Base-by-base conservation (phyloP, 2,888 invertebrate species). In the Andrena haemorrhoa region DNA sequence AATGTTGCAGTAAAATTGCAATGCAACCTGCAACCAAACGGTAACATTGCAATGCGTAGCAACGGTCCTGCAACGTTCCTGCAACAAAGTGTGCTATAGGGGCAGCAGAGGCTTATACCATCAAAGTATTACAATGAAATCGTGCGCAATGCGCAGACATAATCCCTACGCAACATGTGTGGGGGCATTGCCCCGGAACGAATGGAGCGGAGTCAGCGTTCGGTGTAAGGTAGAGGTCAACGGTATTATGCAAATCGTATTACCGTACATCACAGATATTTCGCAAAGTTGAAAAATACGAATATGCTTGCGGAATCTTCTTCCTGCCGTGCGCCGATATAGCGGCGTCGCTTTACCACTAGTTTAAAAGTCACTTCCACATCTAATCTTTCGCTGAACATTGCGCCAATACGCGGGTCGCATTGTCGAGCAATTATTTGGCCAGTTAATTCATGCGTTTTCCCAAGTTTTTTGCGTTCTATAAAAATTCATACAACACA, bases 121-220 rank as follows among this genome's bases (percentile, higher is more conserved):
- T 92, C 90, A 87, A 90, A 90, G 90, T 89, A 89, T 89, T 88
- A 89, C 88, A 91, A 91, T 91, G 89, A 90, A 83, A 86, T 86
- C 82, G 2, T 35, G 35, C 35, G 35, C 35, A 41, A 83, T 84
- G 84, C 80, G 86, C 82, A 81, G 79, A 80, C 82, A 90, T 88
- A 90, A 90, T 41, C 12, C 12, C 41, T 91, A 84, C 86, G 86
- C 87, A 83, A 85, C 86, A 89, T 82, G 84, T 79, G 87, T 87
- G 88, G 86, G 82, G 88, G 86, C 78, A 88, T 89, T 87, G 82
- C 83, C 69, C 68, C 58, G 65, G 84, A 82, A 89, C 86, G 86
- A 89, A 89, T 90, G 85, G 83, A 76, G 65, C 70, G 75, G 85
- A 84, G 84, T 82, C 73, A 83, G 78, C 63, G 76, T 66, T 75